Percentiles rank a stretch among this genome's conserved stretches.
These are phyloP conservation scores for Troides oblongomaculatus DNA, from an alignment of 2,888 invertebrate genomes.

Conservation along the genomic window DNA sequence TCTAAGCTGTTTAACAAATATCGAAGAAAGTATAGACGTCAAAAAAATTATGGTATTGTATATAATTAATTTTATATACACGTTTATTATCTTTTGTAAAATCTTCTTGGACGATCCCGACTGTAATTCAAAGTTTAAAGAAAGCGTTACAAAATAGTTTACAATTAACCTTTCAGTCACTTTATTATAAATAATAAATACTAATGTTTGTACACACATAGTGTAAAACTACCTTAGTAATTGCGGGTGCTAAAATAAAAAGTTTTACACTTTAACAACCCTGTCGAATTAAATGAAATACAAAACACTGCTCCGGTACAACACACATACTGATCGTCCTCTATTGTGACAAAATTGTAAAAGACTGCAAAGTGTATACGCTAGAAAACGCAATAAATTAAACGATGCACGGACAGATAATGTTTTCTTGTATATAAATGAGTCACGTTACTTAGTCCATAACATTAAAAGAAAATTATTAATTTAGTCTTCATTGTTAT, in stretches of 20 bases:
- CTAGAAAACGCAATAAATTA: conserved; percentile 40
- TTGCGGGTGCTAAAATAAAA: neutral
- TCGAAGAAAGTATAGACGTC: too few relatives aligned
- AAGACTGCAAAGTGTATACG: conserved; percentile 4
- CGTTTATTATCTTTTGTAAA: too few relatives aligned
- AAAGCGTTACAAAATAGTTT: too few relatives aligned
- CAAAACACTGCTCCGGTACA: neutral
- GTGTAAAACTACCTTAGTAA: too few relatives aligned
- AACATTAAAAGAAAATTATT: conserved; percentile 23
- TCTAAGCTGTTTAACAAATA: too few relatives aligned
- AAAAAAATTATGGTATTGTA: too few relatives aligned
- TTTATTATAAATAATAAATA: too few relatives aligned
- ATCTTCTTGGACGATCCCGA: too few relatives aligned
- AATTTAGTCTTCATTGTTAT: conserved; percentile 4
- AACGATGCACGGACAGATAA: conserved; percentile 44
- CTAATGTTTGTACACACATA: too few relatives aligned
- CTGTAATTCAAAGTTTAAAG: too few relatives aligned
- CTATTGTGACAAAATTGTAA: conserved; percentile 24
- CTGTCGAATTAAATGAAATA: conserved; percentile 1
- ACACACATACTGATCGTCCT: neutral
- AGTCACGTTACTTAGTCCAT: conserved; percentile 28
- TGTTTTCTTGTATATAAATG: conserved; percentile 38
- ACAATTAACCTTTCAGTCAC: too few relatives aligned
- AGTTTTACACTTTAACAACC: conserved; percentile 8
- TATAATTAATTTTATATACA: too few relatives aligned